Evolutionary conservation across 2,888 invertebrate genomes (phyloP), one percentile per base, ranked within the genome.

Genomic region (Andrena camellia): DNA sequence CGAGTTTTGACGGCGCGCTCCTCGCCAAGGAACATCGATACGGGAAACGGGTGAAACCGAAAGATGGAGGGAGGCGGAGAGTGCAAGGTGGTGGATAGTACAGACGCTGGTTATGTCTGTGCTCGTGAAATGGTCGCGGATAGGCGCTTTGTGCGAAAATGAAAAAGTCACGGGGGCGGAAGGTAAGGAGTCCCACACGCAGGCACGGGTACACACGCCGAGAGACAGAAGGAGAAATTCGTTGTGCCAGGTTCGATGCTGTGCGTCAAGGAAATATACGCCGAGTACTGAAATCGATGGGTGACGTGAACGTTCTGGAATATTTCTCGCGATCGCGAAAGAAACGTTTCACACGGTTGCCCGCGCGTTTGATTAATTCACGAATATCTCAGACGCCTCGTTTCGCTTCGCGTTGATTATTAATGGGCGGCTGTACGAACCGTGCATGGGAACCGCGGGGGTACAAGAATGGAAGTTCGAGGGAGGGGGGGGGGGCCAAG

Each of bases 81-180:
- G 5, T 29, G 35, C 13, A n/a, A 13, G 62, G n/a, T 48, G 42
- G 59, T 29, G 20, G 10, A n/a, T 57, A 8, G 54, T 42, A 26
- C 20, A 71, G 68, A 69, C 29, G 50, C 13, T 7, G 23, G 57
- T 62, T 35, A 66, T 26, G 67, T 66, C 75, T 71, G 63, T 66
- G 72, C 83, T 82, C 66, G 76, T 80, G 79, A 86, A 42, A 87
- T 89, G 87, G 87, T 84, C 85, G 85, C 81, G 86, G 86, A 86
- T 88, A 86, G 86, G 81, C 63, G 90, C 87, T 90, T 89, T 88
- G 90, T 90, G 86, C 85, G 90, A 90, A 90, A 89, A 90, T 90
- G 90, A 90, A 90, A 90, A 90, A 90, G 86, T 90, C 90, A 90
- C 86, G 86, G 85, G 81, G 81, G 86, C 85, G 87, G 88, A 90